Conservation (phyloP, 2,113 vertebrate species). For the Takifugu flavidus region DNA sequence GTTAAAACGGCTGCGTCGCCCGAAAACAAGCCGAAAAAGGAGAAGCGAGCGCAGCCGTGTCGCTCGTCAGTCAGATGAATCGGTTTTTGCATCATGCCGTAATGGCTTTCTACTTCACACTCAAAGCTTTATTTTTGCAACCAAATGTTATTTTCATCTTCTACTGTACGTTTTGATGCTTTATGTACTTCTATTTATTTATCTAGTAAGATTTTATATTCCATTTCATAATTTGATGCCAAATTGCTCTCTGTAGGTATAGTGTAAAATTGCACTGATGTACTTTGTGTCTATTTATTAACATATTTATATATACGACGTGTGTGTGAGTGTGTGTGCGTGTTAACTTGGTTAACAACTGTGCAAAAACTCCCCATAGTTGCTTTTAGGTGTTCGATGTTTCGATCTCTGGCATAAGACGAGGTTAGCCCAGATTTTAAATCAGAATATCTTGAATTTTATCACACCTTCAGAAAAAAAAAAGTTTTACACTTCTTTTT, state of each 20-base stretch:
- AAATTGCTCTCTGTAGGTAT: slow-evolving; percentile 65
- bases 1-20: slow-evolving; percentile 21
- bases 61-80: slow-evolving; percentile 28
- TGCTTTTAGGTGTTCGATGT: slow-evolving; percentile 67
- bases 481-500: slow-evolving; percentile 28
- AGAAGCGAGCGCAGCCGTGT: slow-evolving; percentile 15
- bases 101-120: slow-evolving; percentile 53
- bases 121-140: slow-evolving; percentile 75
- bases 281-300: slow-evolving; percentile 72
- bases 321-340: background rate
- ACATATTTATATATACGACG: slow-evolving; percentile 50
- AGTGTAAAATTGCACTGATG: slow-evolving; percentile 68
- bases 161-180: slow-evolving; percentile 70
- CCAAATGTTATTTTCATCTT: slow-evolving; percentile 66
- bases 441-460: slow-evolving; percentile 33
- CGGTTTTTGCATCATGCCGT: slow-evolving; percentile 47
- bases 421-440: slow-evolving; percentile 41
- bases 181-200: slow-evolving; percentile 70
- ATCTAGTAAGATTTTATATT: slow-evolving; percentile 63
- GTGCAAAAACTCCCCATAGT: slow-evolving; percentile 77
- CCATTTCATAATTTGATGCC: slow-evolving; percentile 67
- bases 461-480: slow-evolving; percentile 29
- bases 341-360: slow-evolving; percentile 61
- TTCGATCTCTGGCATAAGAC: slow-evolving; percentile 50
- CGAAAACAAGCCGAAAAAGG: slow-evolving; percentile 7